phyloP scores from a whole-genome alignment of 2,113 vertebrate species.

The Lynx canadensis region DNA sequence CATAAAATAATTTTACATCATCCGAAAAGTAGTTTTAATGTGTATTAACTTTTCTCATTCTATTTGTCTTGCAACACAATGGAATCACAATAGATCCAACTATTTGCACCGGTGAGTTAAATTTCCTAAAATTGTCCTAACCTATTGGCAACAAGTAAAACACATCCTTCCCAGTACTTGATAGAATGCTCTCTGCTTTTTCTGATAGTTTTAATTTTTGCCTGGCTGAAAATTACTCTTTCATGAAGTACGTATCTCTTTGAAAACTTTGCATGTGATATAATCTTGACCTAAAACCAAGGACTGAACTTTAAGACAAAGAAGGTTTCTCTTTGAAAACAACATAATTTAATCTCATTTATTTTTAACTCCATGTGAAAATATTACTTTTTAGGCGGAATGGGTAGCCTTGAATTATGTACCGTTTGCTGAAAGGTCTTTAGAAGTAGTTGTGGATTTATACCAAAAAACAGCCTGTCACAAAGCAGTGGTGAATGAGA shows the following conservation, averaged over 20 bases:
- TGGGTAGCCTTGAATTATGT: constrained; percentile 99
- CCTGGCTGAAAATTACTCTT: constrained; percentile 78
- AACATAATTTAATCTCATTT: neutral
- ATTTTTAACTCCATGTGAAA: constrained; percentile 62
- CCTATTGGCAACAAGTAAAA: constrained; percentile 82
- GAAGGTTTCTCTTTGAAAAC: constrained; percentile 54
- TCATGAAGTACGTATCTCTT: constrained; percentile 66
- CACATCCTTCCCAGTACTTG: constrained; percentile 78
- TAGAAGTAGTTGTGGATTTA: constrained; percentile 97
- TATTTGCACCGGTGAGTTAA: constrained; percentile 99
- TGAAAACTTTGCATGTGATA: constrained; percentile 85
- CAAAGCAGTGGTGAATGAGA: constrained; percentile 98
- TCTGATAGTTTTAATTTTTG: constrained; percentile 70
- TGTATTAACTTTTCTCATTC: constrained; percentile 95
- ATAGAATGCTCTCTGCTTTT: constrained; percentile 78
- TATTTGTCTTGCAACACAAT: constrained; percentile 94
- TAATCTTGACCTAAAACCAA: constrained; percentile 74
- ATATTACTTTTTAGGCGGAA: constrained; percentile 92
- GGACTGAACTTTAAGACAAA: constrained; percentile 67
- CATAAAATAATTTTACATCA: constrained; percentile 85
- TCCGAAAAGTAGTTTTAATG: constrained; percentile 82
- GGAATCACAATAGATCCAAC: constrained; percentile 99
- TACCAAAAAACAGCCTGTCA: constrained; percentile 99
- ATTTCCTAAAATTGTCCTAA: constrained; percentile 89
- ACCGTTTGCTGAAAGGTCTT: constrained; percentile 97